Evolutionary conservation across 2,113 vertebrate species (phyloP), one percentile per base, ranked within the genome.

Genomic region (Ailurus styani): DNA sequence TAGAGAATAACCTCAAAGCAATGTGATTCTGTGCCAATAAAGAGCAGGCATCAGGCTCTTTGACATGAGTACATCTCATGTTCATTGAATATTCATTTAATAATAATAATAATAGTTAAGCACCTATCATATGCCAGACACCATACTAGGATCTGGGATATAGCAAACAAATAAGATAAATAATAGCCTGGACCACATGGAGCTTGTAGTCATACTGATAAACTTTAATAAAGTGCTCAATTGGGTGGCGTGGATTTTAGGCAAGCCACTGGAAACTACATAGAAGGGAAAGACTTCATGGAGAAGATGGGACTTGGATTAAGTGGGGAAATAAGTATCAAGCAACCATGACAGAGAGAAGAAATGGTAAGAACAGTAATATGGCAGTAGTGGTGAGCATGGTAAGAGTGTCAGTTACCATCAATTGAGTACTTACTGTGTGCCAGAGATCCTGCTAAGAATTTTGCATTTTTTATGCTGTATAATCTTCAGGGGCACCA

Each of bases 1-100:
- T 54, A 55, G 40, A 90, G 87, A 90, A 78, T 87, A 84, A 83
- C 93, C 45, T 82, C 96, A 40, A 54, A 81, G 66, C 62, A 17
- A 45, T 64, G n/a, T 17, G 72, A 91, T 83, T 83, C 55, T 50
- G 31, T 25, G 23, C 21, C 27, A 52, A 15, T 57, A 64, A 87
- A 79, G 52, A 73, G 25, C 12, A 15, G 27, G 25, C 17, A 3
- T 73, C 27, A 66, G 79, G 8, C 47, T 78, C 42, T 57, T 64
- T 40, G 75, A 45, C 11, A 11, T 25, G 45, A 75, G 17, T 20
- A 5, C 50, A 7, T 78, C 55, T 96, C 29, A 23, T 12, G 60
- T 54, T 31, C 52, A 55, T 3, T 37, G 60, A 62, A 54, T 50
- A 15, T 50, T 55, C 34, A 60, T 37, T 60, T 34, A 84, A 13